Conservation (phyloP, 2,888 invertebrate genomes). For the Chamaedrilus cognettii region DNA sequence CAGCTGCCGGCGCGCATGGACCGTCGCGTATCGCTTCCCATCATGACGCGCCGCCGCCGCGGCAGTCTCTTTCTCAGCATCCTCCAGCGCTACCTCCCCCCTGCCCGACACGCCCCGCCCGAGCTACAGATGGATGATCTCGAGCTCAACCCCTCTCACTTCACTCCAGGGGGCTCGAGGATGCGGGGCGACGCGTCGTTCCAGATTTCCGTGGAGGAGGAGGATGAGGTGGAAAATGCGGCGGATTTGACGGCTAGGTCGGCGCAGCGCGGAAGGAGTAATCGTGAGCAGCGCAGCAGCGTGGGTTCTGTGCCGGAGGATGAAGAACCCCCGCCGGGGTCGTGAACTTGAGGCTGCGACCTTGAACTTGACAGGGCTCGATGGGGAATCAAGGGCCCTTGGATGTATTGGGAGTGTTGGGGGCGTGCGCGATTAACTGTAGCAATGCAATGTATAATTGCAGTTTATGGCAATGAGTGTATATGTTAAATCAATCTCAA, state of each 20-base stretch:
- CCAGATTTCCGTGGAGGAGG: too few relatives aligned
- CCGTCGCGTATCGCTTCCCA: background rate
- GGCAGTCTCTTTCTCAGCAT: background rate
- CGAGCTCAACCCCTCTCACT: background rate
- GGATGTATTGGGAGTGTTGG: too few relatives aligned
- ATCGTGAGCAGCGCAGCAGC: background rate
- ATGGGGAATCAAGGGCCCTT: too few relatives aligned
- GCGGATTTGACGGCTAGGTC: background rate
- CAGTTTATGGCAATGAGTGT: too few relatives aligned
- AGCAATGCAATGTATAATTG: too few relatives aligned
- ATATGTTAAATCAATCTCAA: too few relatives aligned
- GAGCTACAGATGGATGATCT: too few relatives aligned
- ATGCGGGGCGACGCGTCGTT: too few relatives aligned
- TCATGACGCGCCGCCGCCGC: background rate
- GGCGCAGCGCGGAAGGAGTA: background rate
- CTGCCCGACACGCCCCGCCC: background rate
- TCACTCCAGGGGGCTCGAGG: background rate
- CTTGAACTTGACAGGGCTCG: too few relatives aligned
- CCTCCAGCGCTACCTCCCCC: background rate
- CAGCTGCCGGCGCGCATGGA: background rate
- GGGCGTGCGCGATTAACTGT: too few relatives aligned
- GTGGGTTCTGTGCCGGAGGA: slow-evolving; percentile 12
- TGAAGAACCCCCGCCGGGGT: background rate
- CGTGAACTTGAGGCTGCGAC: too few relatives aligned
- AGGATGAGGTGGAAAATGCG: too few relatives aligned